Evolutionary conservation across 2,113 vertebrate genomes (phyloP).

Genomic region (Amphilophus citrinellus): DNA sequence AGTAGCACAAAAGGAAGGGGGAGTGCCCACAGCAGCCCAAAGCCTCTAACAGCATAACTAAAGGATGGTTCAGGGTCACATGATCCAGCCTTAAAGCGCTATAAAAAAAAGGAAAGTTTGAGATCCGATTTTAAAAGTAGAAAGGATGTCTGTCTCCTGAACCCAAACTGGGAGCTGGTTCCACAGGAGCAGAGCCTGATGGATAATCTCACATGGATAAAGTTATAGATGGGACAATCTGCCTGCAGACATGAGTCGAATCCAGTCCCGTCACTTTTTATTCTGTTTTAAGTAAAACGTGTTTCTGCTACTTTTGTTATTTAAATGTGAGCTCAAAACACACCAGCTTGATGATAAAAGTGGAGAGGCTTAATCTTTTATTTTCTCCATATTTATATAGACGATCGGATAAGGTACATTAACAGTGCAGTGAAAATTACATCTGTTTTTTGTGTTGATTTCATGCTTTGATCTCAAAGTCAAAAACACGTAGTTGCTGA

Average conservation of each 20-base stretch:
- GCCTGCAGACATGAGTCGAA: not conserved
- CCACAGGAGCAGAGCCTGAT: not conserved
- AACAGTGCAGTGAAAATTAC: not conserved
- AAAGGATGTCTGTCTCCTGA: not conserved
- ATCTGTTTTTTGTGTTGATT: not conserved
- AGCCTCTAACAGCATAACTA: too few relatives aligned
- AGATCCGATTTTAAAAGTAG: not conserved
- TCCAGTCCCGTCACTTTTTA: not conserved
- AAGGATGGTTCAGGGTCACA: too few relatives aligned
- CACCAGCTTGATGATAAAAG: not conserved
- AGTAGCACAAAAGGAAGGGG: too few relatives aligned
- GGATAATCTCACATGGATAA: not conserved
- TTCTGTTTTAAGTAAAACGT: not conserved
- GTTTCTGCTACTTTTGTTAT: not conserved
- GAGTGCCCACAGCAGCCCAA: too few relatives aligned
- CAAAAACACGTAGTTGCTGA: not conserved
- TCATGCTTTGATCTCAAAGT: not conserved
- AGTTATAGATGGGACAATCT: not conserved
- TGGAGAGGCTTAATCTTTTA: not conserved
- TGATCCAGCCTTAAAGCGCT: too few relatives aligned
- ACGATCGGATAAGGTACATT: not conserved
- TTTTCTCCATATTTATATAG: too few relatives aligned
- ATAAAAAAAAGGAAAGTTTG: not conserved
- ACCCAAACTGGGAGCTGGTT: not conserved
- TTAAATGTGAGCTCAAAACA: not conserved